A percentile compares a stretch with the other conserved stretches of the same genome.
Conservation (phyloP, 1,140 invertebrate species). For the Dendrolimus punctatus region DNA sequence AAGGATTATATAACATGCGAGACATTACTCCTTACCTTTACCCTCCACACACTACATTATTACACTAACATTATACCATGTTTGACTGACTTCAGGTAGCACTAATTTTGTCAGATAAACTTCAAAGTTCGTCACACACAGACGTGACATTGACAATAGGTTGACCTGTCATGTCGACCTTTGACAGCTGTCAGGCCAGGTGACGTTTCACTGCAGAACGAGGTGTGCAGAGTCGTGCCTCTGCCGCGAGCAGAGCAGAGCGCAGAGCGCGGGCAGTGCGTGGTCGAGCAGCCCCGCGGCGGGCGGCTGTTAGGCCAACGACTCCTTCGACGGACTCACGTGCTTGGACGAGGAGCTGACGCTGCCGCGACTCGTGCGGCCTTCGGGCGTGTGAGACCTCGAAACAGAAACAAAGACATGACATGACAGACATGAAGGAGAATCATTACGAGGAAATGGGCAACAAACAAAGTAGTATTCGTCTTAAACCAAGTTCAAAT, state of each 20-base stretch:
- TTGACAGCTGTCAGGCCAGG: slow-evolving; percentile 10
- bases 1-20: too few species aligned
- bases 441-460: too few species aligned
- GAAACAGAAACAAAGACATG: not conserved
- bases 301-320: slow-evolving; percentile 48
- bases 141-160: too few species aligned
- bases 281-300: slow-evolving; percentile 40
- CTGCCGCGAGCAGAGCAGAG: slow-evolving; percentile 45
- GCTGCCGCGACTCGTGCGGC: slow-evolving; percentile 40
- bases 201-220: slow-evolving; percentile 32
- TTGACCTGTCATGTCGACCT: not conserved
- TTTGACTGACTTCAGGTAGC: too few species aligned
- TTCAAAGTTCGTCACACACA: too few species aligned
- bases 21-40: too few species aligned
- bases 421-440: too few species aligned
- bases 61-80: too few species aligned
- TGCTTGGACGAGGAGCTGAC: slow-evolving; percentile 24
- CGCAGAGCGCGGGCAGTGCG: slow-evolving; percentile 52
- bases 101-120: too few species aligned
- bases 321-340: slow-evolving; percentile 42
- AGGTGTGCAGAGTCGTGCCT: slow-evolving; percentile 29
- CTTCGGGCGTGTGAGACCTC: slow-evolving; percentile 53
- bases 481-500: too few species aligned
- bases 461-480: too few species aligned
- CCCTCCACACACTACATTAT: too few species aligned